Conservation (phyloP, 64 coral and sea anemone genomes). For the Acropora tenuis region DNA sequence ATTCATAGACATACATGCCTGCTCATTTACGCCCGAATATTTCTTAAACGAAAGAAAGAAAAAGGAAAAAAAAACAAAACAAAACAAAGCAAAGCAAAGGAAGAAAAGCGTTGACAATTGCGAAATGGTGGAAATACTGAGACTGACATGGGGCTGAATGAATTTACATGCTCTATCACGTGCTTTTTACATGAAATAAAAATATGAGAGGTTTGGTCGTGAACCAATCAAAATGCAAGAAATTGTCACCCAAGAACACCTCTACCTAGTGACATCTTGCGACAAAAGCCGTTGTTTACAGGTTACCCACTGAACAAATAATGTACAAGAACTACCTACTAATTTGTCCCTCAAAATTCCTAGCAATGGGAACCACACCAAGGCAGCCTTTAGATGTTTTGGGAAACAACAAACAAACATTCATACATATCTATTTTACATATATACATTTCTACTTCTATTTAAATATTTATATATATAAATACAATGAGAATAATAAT, state of each 20-base stretch:
- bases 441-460: too few species aligned
- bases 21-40: too few species aligned
- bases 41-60: too few species aligned
- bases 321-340: neutral
- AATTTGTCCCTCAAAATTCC: neutral
- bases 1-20: too few species aligned
- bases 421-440: neutral
- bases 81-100: too few species aligned
- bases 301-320: neutral
- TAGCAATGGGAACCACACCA: neutral
- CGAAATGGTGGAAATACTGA: too few species aligned
- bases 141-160: too few species aligned
- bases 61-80: too few species aligned
- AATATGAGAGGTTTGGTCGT: neutral
- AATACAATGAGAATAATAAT: too few species aligned
- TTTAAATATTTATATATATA: too few species aligned
- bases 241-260: neutral
- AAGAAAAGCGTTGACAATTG: too few species aligned
- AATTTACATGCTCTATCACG: neutral
- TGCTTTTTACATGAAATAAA: neutral
- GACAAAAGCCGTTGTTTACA: neutral
- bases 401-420: neutral
- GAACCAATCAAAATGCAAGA: neutral
- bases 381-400: neutral
- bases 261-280: neutral